Evolutionary conservation across 1,140 invertebrate genomes (phyloP).

Genomic region (Hyphantria cunea): DNA sequence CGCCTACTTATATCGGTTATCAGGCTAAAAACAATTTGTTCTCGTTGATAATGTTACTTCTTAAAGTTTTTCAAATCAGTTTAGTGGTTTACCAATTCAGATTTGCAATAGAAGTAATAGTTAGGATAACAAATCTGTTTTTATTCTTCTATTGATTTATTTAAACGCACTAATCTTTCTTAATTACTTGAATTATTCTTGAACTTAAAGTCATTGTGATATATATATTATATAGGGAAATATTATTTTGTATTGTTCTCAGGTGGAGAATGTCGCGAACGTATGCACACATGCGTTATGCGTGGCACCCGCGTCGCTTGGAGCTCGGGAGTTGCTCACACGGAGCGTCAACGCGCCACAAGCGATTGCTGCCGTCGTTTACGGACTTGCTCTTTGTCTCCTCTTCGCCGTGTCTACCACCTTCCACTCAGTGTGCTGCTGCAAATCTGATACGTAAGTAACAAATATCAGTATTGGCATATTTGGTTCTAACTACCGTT

Average conservation of each 20-base stretch:
- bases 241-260: constrained; percentile 20
- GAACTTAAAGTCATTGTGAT: too few species aligned
- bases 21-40: too few species aligned
- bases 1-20: too few species aligned
- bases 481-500: background rate
- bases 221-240: too few species aligned
- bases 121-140: too few species aligned
- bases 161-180: too few species aligned
- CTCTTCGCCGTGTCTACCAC: constrained; percentile 95
- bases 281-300: constrained; percentile 95
- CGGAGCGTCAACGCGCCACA: constrained; percentile 88
- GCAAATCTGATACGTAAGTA: constrained; percentile 86
- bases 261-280: constrained; percentile 95
- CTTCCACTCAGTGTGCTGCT: constrained; percentile 94
- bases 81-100: too few species aligned
- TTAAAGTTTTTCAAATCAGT: too few species aligned
- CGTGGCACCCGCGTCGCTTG: constrained; percentile 89
- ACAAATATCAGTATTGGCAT: background rate
- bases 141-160: too few species aligned
- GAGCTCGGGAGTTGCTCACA: constrained; percentile 87
- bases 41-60: too few species aligned
- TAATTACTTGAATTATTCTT: too few species aligned
- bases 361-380: constrained; percentile 90
- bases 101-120: too few species aligned
- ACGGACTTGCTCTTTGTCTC: constrained; percentile 92